Base-by-base conservation (phyloP, 1,140 invertebrate genomes). In the Penaeus chinensis region DNA sequence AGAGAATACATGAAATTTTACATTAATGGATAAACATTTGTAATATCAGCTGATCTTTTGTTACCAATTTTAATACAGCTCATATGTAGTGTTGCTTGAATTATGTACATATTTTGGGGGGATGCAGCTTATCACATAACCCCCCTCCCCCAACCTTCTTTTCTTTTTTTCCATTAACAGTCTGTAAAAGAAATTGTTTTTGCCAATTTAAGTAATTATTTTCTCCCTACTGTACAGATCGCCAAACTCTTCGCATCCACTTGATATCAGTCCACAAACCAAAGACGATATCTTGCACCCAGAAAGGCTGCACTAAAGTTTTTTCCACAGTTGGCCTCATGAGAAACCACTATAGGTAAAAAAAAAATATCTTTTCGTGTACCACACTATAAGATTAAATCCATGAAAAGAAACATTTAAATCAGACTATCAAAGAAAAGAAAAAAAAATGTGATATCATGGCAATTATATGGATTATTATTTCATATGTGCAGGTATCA, bases 251-350 rank as follows among this genome's bases (percentile, higher is more conserved):
- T 2, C 86, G 86, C 18, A 32, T 83, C 19, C 86, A 87, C 69
- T 47, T 87, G 54, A 66, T 78, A 27, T 87, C 86, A 13, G 86
- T 87, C 10, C 86, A 87, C 61, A 87, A 87, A 27, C 80, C 86
- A 47, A 87, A 87, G 81, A 87, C 86, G n/a, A 82, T 87, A 24
- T 24, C 71, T 27, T 87, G 86, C 61, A 63, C 27, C 5, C 61
- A 77, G 19, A 65, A 54, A 8, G 79, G 86, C 0, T 87, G 80
- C 32, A 54, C 22, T 2, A 83, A 83, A 42, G 60, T 87, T 20
- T 82, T 82, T 54, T 87, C 86, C 60, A 77, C 80, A 10, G n/a
- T n/a, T 22, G 81, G 61, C 60, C 86, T 87, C 37, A 82, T 82
- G 86, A 47, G 62, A 24, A 77, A 60, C 61, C 80, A 82, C 32